Conservation (phyloP, 2,888 invertebrate species). For the Drosophila multiciliata region DNA sequence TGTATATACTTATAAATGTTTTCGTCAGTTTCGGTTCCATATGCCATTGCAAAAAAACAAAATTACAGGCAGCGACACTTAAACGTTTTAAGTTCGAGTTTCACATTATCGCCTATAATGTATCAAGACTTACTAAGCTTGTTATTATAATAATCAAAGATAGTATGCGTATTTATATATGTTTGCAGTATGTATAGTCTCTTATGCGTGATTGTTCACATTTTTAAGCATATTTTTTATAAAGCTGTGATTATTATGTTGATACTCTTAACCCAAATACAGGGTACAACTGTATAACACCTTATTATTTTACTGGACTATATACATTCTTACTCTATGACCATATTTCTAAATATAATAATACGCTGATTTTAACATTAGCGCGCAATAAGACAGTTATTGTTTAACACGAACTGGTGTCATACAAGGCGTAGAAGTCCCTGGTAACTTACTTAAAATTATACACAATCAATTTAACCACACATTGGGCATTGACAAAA, state of each 20-base stretch:
- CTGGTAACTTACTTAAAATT: constrained; percentile 32
- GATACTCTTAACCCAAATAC: not conserved
- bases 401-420: constrained; percentile 11
- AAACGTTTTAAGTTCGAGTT: constrained; percentile 58
- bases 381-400: constrained; percentile 16
- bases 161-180: not conserved
- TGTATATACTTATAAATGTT: constrained; percentile 47
- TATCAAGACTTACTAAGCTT: constrained; percentile 43
- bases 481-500: constrained; percentile 42
- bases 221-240: not conserved
- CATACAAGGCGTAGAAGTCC: constrained; percentile 23
- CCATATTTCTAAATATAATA: constrained; percentile 18
- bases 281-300: not conserved
- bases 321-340: not conserved
- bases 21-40: constrained; percentile 43
- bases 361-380: constrained; percentile 36
- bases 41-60: constrained; percentile 40
- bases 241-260: not conserved
- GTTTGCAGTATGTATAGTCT: not conserved
- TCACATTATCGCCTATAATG: constrained; percentile 41
- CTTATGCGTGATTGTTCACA: not conserved
- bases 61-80: constrained; percentile 34
- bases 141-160: constrained; percentile 11
- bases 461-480: constrained; percentile 43
- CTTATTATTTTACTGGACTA: not conserved